Conservation (phyloP, 2,888 invertebrate genomes). For the Scrobipalpa atriplicella region DNA sequence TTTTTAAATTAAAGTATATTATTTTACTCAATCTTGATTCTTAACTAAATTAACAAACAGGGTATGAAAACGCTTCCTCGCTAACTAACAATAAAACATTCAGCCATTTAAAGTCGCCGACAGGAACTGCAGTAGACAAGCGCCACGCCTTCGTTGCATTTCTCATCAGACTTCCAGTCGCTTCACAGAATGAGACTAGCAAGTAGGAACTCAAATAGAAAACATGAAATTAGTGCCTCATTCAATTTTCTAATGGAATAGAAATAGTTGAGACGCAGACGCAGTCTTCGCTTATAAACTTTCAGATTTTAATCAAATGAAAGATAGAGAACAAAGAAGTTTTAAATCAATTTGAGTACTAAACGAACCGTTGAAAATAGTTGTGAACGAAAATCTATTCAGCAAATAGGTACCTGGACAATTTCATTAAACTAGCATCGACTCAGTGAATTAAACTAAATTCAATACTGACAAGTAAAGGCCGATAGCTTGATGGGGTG, state of each 20-base stretch:
- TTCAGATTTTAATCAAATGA: slow-evolving; percentile 12
- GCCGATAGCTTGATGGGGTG: no score
- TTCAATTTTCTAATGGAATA: slow-evolving; percentile 15
- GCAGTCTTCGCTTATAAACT: slow-evolving; percentile 1
- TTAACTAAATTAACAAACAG: not conserved
- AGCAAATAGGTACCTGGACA: not conserved
- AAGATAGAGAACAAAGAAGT: slow-evolving; percentile 12
- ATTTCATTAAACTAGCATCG: not conserved
- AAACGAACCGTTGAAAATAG: slow-evolving; percentile 14
- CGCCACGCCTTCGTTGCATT: slow-evolving; percentile 12
- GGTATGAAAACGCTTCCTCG: not conserved
- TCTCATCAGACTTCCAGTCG: slow-evolving; percentile 5
- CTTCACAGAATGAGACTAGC: slow-evolving; percentile 2
- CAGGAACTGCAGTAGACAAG: slow-evolving; percentile 15
- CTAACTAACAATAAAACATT: not conserved
- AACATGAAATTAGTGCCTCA: slow-evolving; percentile 14
- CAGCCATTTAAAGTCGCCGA: not conserved
- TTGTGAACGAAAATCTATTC: slow-evolving; percentile 7
- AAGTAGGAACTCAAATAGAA: slow-evolving; percentile 17
- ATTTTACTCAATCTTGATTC: no score
- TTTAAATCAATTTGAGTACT: slow-evolving; percentile 11
- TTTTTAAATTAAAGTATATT: no score
- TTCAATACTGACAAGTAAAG: no score
- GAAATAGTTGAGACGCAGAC: not conserved
- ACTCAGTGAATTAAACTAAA: not conserved